A percentile compares a stretch with the other conserved stretches of the same genome.
Conservation (phyloP, 2,797 vertebrate species). For the Discoglossus pictus region DNA sequence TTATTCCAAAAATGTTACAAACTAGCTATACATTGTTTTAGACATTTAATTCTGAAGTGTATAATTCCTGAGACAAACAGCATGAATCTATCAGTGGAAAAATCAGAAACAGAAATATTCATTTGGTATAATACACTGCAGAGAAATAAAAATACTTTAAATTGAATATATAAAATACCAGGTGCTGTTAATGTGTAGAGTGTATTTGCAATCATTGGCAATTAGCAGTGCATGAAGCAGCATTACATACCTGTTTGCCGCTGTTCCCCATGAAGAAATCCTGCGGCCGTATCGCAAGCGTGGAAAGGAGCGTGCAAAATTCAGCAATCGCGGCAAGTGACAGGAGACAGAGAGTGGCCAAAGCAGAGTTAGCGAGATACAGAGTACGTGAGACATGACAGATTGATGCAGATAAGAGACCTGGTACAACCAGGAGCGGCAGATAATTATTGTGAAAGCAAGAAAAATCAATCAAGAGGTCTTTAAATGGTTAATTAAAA, state of each 20-base stretch:
- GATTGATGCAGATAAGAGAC: slow-evolving; percentile 19
- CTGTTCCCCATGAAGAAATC: slow-evolving; percentile 98
- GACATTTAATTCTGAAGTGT: no score
- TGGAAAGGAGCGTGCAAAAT: slow-evolving; percentile 86
- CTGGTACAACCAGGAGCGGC: neutral
- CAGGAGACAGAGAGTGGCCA: slow-evolving; percentile 50
- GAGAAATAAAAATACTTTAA: no score
- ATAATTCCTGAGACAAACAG: no score
- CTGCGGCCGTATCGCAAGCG: slow-evolving; percentile 95
- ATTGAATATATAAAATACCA: no score
- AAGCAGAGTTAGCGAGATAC: slow-evolving; percentile 52
- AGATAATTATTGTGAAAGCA: neutral
- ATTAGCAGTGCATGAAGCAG: slow-evolving; percentile 27
- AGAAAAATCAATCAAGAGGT: slow-evolving; percentile 1
- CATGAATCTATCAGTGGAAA: no score
- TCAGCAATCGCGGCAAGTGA: slow-evolving; percentile 79
- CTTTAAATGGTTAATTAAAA: no score
- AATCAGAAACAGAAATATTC: no score
- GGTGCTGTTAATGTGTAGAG: no score
- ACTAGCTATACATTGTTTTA: no score
- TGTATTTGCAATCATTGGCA: no score
- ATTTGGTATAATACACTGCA: no score
- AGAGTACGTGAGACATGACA: neutral
- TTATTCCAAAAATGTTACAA: no score
- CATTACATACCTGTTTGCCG: slow-evolving; percentile 80